These are phyloP conservation scores for Enteromius paludinosus DNA, from an alignment of 2,797 vertebrate genomes.

Conservation along the genomic window DNA sequence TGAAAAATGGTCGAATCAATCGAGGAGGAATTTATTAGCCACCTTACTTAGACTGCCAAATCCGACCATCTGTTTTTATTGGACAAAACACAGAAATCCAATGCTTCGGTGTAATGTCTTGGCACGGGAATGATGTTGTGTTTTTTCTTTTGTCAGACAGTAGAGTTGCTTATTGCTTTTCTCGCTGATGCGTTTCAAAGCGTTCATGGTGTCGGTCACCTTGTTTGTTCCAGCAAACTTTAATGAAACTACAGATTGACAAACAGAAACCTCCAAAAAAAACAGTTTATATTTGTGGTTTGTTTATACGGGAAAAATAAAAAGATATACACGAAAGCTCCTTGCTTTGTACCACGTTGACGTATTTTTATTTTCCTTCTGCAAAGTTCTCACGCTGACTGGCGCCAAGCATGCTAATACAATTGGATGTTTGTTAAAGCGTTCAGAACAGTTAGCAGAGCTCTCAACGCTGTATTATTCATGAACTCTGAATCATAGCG, in stretches of 20 bases:
- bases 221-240: neutral
- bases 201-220: neutral
- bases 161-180: conserved; percentile 30
- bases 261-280: neutral
- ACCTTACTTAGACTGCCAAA: conserved; percentile 69
- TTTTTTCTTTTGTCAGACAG: conserved; percentile 33
- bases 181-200: neutral
- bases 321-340: neutral
- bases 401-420: conserved; percentile 41
- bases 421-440: conserved; percentile 45
- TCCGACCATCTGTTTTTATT: conserved; percentile 74
- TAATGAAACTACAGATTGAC: neutral
- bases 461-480: conserved; percentile 56
- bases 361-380: conserved; percentile 31
- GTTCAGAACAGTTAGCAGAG: conserved; percentile 51
- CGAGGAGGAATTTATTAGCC: conserved; percentile 72
- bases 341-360: neutral
- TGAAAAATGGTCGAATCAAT: conserved; percentile 76
- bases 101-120: conserved; percentile 45
- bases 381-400: conserved; percentile 32
- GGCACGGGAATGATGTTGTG: conserved; percentile 30
- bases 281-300: neutral
- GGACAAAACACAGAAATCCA: conserved; percentile 47
- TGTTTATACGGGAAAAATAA: neutral
- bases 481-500: conserved; percentile 46